These are phyloP conservation scores for Epinotia ramella DNA, from an alignment of 2,888 invertebrate species.

Conservation along the genomic window DNA sequence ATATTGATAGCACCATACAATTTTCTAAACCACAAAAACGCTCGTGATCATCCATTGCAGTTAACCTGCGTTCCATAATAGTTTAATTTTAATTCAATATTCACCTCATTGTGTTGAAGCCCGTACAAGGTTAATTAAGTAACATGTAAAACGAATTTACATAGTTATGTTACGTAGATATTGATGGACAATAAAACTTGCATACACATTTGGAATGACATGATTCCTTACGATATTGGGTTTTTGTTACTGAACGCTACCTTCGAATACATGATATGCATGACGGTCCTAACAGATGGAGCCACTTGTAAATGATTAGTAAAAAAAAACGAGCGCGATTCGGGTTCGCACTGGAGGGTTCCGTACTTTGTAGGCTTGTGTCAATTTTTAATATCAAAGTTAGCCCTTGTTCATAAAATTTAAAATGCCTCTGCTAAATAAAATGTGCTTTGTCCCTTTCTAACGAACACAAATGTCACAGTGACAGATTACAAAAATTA, in stretches of 20 bases:
- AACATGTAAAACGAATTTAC: conserved; percentile 6
- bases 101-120: background rate
- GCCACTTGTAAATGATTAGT: background rate
- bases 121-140: conserved; percentile 15
- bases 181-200: conserved; percentile 15
- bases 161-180: conserved; percentile 14
- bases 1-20: background rate
- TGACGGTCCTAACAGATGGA: background rate
- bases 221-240: conserved; percentile 6
- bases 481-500: no score
- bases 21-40: background rate
- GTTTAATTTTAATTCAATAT: conserved; percentile 5
- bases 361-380: no score
- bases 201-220: conserved; percentile 18
- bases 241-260: conserved; percentile 16
- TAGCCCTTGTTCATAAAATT: no score
- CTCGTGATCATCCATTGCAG: background rate
- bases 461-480: no score
- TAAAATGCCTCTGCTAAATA: no score
- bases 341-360: no score
- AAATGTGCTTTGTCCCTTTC: no score
- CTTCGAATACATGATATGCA: background rate
- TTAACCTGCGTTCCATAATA: background rate
- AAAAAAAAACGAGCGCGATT: background rate
- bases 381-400: no score